A percentile compares a stretch with the other conserved stretches of the same genome.
Conservation (phyloP, 2,888 invertebrate genomes). For the Lasioglossum marginatum region DNA sequence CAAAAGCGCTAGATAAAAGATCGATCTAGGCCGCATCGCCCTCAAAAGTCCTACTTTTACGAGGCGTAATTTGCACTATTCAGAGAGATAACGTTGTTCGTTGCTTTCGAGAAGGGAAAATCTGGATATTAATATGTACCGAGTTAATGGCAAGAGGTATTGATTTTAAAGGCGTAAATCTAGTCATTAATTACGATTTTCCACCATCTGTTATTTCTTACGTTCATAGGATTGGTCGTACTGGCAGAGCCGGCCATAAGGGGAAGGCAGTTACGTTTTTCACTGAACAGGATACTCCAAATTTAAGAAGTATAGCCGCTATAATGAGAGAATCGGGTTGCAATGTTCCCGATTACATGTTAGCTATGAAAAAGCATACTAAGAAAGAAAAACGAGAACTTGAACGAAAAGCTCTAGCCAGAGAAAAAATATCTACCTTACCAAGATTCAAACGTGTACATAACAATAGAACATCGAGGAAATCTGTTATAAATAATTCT, state of each 20-base stretch:
- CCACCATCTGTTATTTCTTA: slow-evolving; percentile 96
- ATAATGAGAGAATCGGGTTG: slow-evolving; percentile 96
- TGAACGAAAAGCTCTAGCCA: slow-evolving; percentile 87
- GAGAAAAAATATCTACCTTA: slow-evolving; percentile 84
- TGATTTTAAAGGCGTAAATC: slow-evolving; percentile 97
- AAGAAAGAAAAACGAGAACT: slow-evolving; percentile 86
- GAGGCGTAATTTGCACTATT: slow-evolving; percentile 52
- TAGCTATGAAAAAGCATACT: slow-evolving; percentile 89
- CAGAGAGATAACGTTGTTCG: slow-evolving; percentile 96
- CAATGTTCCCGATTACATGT: slow-evolving; percentile 95
- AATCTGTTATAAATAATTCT: background rate
- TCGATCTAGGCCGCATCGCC: too few relatives aligned
- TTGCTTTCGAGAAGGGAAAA: slow-evolving; percentile 95
- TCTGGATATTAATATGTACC: slow-evolving; percentile 98
- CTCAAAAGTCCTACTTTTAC: too few relatives aligned
- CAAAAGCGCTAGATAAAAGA: too few relatives aligned
- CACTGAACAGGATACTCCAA: slow-evolving; percentile 94
- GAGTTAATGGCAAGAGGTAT: slow-evolving; percentile 98
- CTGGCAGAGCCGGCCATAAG: slow-evolving; percentile 95
- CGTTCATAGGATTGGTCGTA: slow-evolving; percentile 95
- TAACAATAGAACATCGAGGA: slow-evolving; percentile 20
- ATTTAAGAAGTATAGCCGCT: slow-evolving; percentile 95
- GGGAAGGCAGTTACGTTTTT: slow-evolving; percentile 98
- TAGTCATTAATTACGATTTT: slow-evolving; percentile 99
- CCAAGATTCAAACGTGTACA: slow-evolving; percentile 47